A percentile compares a stretch with the other conserved stretches of the same genome.
phyloP scores from a whole-genome alignment of 2,797 vertebrate species.

The Picus viridis region DNA sequence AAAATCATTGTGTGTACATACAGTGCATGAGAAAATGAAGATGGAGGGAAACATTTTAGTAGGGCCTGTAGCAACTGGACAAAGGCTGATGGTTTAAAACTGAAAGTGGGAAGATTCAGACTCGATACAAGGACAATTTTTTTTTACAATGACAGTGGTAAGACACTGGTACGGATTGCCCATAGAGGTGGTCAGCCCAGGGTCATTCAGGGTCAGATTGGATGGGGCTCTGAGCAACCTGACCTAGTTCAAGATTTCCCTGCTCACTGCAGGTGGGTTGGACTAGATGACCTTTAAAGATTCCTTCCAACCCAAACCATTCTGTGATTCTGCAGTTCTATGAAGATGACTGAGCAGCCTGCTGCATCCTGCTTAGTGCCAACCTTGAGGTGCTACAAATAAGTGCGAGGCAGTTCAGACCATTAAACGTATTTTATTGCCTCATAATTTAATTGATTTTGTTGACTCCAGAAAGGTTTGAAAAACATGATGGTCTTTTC shows the following conservation, averaged over 20 bases:
- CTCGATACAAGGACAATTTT: not conserved
- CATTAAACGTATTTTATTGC: not conserved
- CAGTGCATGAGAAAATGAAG: not conserved
- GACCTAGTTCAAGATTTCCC: not conserved
- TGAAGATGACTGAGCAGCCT: not conserved
- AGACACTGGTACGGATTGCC: not conserved
- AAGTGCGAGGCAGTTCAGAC: not conserved
- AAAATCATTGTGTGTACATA: too few relatives aligned
- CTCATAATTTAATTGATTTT: not conserved
- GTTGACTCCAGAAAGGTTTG: not conserved
- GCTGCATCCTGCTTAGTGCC: not conserved
- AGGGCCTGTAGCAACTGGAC: not conserved
- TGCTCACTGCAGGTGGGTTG: not conserved
- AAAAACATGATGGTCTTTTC: not conserved
- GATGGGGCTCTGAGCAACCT: not conserved
- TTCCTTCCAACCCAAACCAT: not conserved
- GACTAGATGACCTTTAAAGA: not conserved
- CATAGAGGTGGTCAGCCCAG: not conserved
- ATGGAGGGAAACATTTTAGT: not conserved
- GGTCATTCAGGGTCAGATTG: not conserved
- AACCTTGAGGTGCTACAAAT: not conserved
- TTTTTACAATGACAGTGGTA: not conserved
- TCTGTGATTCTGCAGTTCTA: not conserved
- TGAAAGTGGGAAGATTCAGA: not conserved
- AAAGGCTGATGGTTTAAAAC: not conserved